These are phyloP conservation scores for Muscicapa striata DNA, from an alignment of 2,797 vertebrate genomes.

Conservation along the genomic window DNA sequence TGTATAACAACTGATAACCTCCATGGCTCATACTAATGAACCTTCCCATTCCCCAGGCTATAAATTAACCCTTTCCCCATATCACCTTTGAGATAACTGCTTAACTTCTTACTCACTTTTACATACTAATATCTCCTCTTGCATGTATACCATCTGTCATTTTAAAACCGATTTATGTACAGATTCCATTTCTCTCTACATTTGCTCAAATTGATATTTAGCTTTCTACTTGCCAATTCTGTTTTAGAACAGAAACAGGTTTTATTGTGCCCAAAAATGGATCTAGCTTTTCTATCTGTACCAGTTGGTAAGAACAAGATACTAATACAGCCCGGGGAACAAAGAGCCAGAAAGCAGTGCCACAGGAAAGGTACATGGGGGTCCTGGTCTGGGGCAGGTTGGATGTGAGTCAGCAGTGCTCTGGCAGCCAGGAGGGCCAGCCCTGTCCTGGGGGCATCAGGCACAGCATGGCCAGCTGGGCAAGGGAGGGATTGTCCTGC, in stretches of 20 bases:
- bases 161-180: background rate
- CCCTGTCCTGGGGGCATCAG: rapidly evolving
- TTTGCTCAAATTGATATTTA: background rate
- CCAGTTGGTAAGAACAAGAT: background rate
- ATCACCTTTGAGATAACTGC: background rate
- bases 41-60: background rate
- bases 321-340: background rate
- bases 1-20: background rate
- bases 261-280: background rate
- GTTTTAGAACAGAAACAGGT: background rate
- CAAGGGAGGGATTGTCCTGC: background rate
- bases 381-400: background rate
- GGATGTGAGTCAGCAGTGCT: background rate
- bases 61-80: background rate
- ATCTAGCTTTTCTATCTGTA: background rate
- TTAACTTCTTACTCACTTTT: background rate
- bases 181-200: background rate
- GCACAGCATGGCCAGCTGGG: rapidly evolving
- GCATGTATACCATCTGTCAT: background rate
- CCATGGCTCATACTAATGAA: background rate
- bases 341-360: background rate
- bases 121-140: background rate
- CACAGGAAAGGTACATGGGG: rapidly evolving
- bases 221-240: background rate
- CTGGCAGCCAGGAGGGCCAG: background rate